Conservation (phyloP, 2,888 invertebrate genomes). For the Resseliella maxima region DNA sequence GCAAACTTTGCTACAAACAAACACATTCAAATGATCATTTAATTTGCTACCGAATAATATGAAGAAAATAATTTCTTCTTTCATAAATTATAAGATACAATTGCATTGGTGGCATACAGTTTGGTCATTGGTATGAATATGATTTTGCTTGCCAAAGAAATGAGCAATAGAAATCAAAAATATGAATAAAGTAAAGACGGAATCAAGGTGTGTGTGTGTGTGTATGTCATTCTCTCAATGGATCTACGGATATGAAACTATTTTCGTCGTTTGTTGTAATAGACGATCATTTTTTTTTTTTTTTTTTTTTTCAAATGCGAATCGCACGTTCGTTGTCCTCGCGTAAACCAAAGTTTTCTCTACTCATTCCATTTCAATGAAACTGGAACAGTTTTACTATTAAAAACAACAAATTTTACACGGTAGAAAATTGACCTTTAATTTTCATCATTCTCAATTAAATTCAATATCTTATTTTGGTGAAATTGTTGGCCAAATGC, state of each 20-base stretch:
- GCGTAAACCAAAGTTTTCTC: too few species aligned
- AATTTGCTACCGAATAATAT: too few species aligned
- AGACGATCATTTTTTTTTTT: background rate
- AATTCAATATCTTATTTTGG: slow-evolving; percentile 43
- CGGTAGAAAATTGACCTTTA: slow-evolving; percentile 39
- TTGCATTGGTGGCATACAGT: too few species aligned
- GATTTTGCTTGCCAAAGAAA: too few species aligned
- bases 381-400: slow-evolving; percentile 42
- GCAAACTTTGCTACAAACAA: too few species aligned
- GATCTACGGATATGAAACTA: slow-evolving; percentile 16
- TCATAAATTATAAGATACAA: too few species aligned
- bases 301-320: background rate
- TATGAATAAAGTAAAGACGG: background rate
- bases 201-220: background rate
- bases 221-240: background rate
- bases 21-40: too few species aligned
- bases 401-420: background rate
- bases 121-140: too few species aligned
- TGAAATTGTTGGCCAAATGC: background rate
- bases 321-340: too few species aligned
- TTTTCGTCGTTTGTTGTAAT: slow-evolving; percentile 1
- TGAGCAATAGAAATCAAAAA: background rate
- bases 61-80: too few species aligned
- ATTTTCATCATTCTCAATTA: background rate
- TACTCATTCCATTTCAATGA: slow-evolving; percentile 4